These are phyloP conservation scores for Zelostemma sp. DNA, from an alignment of 1,140 invertebrate genomes.

Conservation along the genomic window DNA sequence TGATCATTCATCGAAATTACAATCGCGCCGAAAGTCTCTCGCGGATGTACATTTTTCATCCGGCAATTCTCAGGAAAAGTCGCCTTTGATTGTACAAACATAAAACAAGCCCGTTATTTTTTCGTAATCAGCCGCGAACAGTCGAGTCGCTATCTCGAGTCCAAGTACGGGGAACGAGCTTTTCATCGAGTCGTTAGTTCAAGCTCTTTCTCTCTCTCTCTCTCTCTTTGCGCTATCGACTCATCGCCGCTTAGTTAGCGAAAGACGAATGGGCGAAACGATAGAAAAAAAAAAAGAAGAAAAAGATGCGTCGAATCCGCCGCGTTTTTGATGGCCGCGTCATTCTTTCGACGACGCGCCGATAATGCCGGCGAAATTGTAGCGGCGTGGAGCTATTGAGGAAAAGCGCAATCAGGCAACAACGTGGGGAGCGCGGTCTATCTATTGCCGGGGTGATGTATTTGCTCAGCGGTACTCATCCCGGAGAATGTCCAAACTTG, in stretches of 20 bases:
- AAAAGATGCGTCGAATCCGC: no score
- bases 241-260: constrained; percentile 22
- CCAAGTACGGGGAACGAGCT: constrained; percentile 55
- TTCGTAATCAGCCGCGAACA: constrained; percentile 59
- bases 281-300: no score
- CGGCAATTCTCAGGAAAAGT: no score
- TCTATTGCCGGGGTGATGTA: constrained; percentile 56
- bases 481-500: no score
- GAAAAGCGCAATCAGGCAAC: constrained; percentile 60
- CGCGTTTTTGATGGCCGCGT: no score
- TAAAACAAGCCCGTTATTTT: constrained; percentile 49
- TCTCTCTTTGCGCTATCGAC: constrained; percentile 23
- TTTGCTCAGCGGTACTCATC: constrained; percentile 47
- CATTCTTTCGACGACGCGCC: no score
- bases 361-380: no score
- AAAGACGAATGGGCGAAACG: no score
- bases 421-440: constrained; percentile 46
- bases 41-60: constrained; percentile 54
- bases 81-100: no score
- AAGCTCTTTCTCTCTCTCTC: no score
- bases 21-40: constrained; percentile 10
- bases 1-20: background rate
- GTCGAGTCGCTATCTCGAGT: constrained; percentile 36
- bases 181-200: constrained; percentile 70
- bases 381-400: constrained; percentile 44